phyloP scores from a whole-genome alignment of 2,888 invertebrate species.

The Merodon equestris region DNA sequence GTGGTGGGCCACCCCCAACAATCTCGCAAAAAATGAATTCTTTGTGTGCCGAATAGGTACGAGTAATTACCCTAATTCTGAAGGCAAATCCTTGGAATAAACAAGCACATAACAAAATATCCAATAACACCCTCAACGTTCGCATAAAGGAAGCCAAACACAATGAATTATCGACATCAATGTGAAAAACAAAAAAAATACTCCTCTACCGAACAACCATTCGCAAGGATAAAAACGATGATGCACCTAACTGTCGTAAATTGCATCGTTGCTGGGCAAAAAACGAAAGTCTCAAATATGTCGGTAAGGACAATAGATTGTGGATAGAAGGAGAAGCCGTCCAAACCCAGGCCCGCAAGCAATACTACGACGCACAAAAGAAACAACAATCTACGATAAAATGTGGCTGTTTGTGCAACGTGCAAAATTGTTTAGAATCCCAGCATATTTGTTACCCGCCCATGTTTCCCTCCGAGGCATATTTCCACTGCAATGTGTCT shows the following conservation, averaged over 20 bases:
- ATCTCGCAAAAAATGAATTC: too few relatives aligned
- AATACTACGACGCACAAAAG: conserved; percentile 19
- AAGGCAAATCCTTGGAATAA: too few relatives aligned
- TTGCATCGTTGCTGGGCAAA: conserved; percentile 41
- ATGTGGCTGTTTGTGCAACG: conserved; percentile 56
- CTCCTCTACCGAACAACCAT: too few relatives aligned
- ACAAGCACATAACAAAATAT: too few relatives aligned
- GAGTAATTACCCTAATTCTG: too few relatives aligned
- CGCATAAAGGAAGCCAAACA: too few relatives aligned
- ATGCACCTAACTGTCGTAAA: conserved; percentile 21
- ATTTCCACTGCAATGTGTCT: conserved; percentile 61
- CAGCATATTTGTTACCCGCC: conserved; percentile 45
- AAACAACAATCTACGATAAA: conserved; percentile 42
- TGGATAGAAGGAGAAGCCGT: background rate
- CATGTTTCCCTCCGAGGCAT: conserved; percentile 31
- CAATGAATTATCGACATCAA: too few relatives aligned
- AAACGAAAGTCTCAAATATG: conserved; percentile 25
- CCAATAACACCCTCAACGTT: too few relatives aligned
- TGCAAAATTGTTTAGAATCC: conserved; percentile 67
- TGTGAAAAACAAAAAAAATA: too few relatives aligned
- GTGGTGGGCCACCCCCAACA: too few relatives aligned
- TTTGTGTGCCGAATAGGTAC: too few relatives aligned
- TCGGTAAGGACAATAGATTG: conserved; percentile 11
- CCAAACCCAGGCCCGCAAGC: conserved; percentile 19
- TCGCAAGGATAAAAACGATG: too few relatives aligned